Evolutionary conservation across 23 tunicate species (phyloP).

Genomic region (Phallusia fumigata): DNA sequence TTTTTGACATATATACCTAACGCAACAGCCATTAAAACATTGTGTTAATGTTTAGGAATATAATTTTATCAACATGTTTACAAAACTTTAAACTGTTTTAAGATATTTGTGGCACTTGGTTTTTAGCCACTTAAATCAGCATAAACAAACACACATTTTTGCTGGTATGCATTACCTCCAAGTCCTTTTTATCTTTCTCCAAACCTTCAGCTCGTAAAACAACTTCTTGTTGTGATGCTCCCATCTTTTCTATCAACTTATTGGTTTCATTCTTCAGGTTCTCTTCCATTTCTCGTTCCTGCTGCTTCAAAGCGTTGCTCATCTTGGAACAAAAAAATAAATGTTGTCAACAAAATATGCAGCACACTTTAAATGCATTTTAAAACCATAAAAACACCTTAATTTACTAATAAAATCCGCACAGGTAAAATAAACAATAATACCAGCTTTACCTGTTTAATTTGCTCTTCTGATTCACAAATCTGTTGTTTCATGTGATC

Average conservation of each 20-base stretch:
- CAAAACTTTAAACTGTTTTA: neutral
- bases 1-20: too few species aligned
- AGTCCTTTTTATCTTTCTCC: conserved; percentile 10
- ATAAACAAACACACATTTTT: too few species aligned
- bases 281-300: conserved; percentile 1
- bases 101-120: neutral
- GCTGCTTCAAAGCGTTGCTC: conserved; percentile 2
- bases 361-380: too few species aligned
- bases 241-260: neutral
- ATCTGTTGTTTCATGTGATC: conserved; percentile 8
- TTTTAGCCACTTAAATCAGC: too few species aligned
- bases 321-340: neutral
- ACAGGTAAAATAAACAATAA: too few species aligned
- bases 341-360: too few species aligned
- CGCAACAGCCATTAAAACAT: too few species aligned
- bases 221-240: conserved; percentile 24
- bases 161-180: too few species aligned
- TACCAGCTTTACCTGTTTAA: conserved; percentile 7
- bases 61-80: too few species aligned
- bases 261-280: conserved; percentile 5
- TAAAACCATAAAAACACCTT: too few species aligned
- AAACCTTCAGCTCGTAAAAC: conserved; percentile 7
- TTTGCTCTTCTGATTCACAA: conserved; percentile 11
- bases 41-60: too few species aligned
- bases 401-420: too few species aligned